Conservation (phyloP, 1,140 invertebrate species). For the Limonius californicus region DNA sequence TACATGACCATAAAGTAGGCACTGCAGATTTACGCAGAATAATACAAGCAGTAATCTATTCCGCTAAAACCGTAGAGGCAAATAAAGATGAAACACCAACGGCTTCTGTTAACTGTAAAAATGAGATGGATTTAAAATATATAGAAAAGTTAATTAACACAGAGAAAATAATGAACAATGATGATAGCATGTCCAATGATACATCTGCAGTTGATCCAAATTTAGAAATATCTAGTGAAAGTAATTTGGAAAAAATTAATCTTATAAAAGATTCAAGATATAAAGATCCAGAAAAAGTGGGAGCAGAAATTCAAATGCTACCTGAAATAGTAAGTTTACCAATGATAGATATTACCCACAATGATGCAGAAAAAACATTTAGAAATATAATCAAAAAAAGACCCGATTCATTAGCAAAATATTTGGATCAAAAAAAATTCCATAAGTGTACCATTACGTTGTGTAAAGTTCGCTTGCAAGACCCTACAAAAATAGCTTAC, state of each 20-base stretch:
- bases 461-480: constrained; percentile 49
- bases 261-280: neutral
- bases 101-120: neutral
- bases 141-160: constrained; percentile 13
- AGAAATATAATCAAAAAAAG: constrained; percentile 30
- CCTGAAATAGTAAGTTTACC: constrained; percentile 20
- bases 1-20: constrained; percentile 48
- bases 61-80: neutral
- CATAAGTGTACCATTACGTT: constrained; percentile 38
- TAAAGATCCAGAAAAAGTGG: neutral
- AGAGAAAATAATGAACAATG: neutral
- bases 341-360: constrained; percentile 26
- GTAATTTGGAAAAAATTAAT: neutral
- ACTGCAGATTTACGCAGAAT: constrained; percentile 42
- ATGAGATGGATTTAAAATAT: constrained; percentile 17
- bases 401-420: constrained; percentile 22
- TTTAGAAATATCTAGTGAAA: neutral
- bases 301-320: neutral
- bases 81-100: neutral
- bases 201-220: neutral
- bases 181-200: constrained; percentile 6
- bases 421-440: constrained; percentile 27
- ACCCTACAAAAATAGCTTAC: constrained; percentile 50
- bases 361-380: constrained; percentile 36
- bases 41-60: constrained; percentile 29